Percentiles rank a stretch among this genome's conserved stretches.
These are phyloP conservation scores for Rattus norvegicus DNA, from an alignment of 2,113 vertebrate species.

Conservation along the genomic window GRCr8 NC_086029.1:33532501-33533000, in stretches of 20 bases:
- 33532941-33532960: neutral
- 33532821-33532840: constrained; percentile 31
- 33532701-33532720: constrained; percentile 49
- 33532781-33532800: constrained; percentile 46
- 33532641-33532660: neutral
- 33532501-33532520: neutral
- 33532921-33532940: constrained; percentile 18
- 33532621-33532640: constrained; percentile 33
- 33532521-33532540: neutral
- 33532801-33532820: constrained; percentile 3
- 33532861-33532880: constrained; percentile 46
- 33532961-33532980: too few relatives aligned
- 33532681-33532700: neutral
- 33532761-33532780: constrained; percentile 28
- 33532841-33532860: constrained; percentile 58
- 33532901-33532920: constrained; percentile 30
- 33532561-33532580: neutral
- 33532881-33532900: constrained; percentile 47
- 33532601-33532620: neutral
- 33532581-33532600: neutral
- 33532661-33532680: neutral
- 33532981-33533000: too few relatives aligned
- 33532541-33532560: neutral
- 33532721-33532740: constrained; percentile 57
- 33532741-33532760: constrained; percentile 40